Evolutionary conservation across 2,797 vertebrate genomes (phyloP), one percentile per base, ranked within the genome.

Genomic region (Brotula barbata): DNA sequence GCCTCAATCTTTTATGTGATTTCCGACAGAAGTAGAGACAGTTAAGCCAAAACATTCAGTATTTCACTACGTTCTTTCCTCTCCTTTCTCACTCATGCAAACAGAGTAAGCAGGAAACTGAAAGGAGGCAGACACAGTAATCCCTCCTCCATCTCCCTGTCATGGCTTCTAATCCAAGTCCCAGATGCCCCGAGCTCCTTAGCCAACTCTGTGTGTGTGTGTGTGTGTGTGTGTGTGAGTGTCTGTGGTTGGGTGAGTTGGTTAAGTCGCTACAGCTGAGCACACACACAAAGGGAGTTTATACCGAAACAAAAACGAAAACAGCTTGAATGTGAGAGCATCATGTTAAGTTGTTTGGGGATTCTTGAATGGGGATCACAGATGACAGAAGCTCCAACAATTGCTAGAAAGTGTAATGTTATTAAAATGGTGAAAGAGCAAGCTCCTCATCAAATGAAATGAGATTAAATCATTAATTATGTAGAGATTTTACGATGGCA

Each of bases 91-190:
- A 14, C 14, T 9, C 45, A 28, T 14, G 16, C 23, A 25, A 11
- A 16, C 44, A 7, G 14, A 47, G 21, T n/a, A n/a, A n/a, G 23
- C 44, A 47, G 19, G 41, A 12, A 42, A 15, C 17, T 20, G 16
- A 42, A 42, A 42, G 16, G 17, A 10, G 41, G 16, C 7, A 12
- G 41, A 3, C 15, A 7, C 13, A 28, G 21, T 47, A 47, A 47
- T 47, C 45, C 21, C 21, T 28, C 45, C 8, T 47, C 45, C 15
- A 47, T 47, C 45, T 25, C 45, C 22, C 41, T 47, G 22, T 25
- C 25, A 47, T 47, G 45, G 22, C 45, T 47, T 20, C 45, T 47
- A 47, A 47, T 47, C 45, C 45, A 25, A 28, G 22, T 47, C 45
- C 45, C 22, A 28, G 45, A 47, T 28, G 13, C 22, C 45, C 23